phyloP scores from a whole-genome alignment of 2,888 invertebrate species.

The Trimorus sp. region DNA sequence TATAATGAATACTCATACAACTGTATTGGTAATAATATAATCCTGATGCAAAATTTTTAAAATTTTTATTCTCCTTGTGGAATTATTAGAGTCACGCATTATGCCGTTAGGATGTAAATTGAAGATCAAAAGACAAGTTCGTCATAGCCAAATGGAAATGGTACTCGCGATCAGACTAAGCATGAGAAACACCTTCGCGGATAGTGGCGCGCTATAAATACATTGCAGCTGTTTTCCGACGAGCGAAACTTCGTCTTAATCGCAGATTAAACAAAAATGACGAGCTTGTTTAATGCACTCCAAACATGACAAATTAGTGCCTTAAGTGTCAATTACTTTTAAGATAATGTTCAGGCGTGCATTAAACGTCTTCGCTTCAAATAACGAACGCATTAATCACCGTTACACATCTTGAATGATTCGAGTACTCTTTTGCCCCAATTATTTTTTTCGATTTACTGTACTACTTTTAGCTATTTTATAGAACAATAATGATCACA shows the following conservation, averaged over 20 bases:
- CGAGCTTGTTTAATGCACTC: constrained; percentile 48
- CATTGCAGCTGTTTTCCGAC: constrained; percentile 49
- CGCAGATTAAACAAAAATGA: constrained; percentile 53
- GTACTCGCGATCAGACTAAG: constrained; percentile 3
- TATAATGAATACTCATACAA: no score
- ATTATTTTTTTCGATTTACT: no score
- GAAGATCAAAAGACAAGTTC: constrained; percentile 20
- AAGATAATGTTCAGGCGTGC: constrained; percentile 14
- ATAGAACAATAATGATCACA: no score
- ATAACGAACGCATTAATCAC: constrained; percentile 30
- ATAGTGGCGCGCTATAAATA: constrained; percentile 47
- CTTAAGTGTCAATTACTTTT: constrained; percentile 51
- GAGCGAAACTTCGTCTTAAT: constrained; percentile 48
- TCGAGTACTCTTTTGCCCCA: background rate
- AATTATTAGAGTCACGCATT: no score
- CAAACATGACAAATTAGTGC: constrained; percentile 52
- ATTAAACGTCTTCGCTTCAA: constrained; percentile 33
- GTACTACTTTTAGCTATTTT: no score
- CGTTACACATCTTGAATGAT: background rate
- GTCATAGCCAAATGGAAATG: constrained; percentile 23
- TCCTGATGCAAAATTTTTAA: no score
- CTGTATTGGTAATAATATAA: no score
- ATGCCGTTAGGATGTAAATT: background rate
- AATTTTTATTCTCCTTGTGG: no score
- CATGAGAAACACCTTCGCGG: constrained; percentile 38